Base-by-base conservation (phyloP, 2,888 invertebrate species). In the Azorinus chamasolen region DNA sequence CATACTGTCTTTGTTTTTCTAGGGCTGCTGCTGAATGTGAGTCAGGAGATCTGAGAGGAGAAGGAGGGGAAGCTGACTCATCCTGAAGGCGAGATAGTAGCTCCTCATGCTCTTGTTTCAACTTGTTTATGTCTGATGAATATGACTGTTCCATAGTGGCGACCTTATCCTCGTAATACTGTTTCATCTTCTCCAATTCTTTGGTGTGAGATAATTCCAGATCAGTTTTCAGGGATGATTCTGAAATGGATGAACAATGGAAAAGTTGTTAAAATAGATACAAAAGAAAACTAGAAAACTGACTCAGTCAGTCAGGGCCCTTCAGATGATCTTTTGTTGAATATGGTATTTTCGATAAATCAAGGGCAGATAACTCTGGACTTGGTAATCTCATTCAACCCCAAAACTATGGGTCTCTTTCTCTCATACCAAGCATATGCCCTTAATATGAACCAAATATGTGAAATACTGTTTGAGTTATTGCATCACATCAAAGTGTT, bases 101-200 rank as follows among this genome's bases (percentile, higher is more conserved):
- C 58, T 76, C 73, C 32, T 54, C 66, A 43, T 77, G 76, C 48
- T 76, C 65, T 20, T 76, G 77, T 57, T 81, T 72, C 12, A 85
- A 59, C 50, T 79, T 68, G 18, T 71, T 53, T 1, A 86, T 84
- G 61, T 87, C 82, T 4, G 62, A 74, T 14, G 81, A 74, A 55
- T 83, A 86, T 10, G 77, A 63, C 43, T 71, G 58, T 64, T 86
- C 84, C 79, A 86, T 79, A 16, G 85, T 81, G 2, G 83, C 27
- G 8, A 87, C 75, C 61, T 79, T 83, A 41, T 66, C 77, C 63
- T 86, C 87, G 48, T 87, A 89, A 53, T 78, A 78, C 25, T 78
- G 61, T 45, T 78, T 83, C 55, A 89, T 71, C n/a, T 86, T 80
- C 20, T 80, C 80, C 22, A 85, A 51, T 66, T 86, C 83, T 32